Evolutionary conservation across 2,797 vertebrate species (phyloP), one percentile per base, ranked within the genome.

Genomic region (Rhinichthys osculus): DNA sequence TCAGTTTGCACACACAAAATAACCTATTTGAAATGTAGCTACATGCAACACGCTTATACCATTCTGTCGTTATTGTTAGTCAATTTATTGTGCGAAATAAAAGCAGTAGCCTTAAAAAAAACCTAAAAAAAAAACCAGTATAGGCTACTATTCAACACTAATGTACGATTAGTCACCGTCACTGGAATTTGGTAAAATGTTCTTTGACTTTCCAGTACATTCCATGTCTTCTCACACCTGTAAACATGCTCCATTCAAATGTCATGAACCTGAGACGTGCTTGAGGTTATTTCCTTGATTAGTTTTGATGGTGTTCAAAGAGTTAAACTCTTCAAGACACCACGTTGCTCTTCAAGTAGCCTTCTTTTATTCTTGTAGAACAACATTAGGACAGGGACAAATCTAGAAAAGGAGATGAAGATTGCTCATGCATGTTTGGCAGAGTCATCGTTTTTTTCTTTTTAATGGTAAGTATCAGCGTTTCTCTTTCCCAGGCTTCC

Each of bases 131-230:
- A 30, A 4, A 4, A 35, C 35, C 4, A 35, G 35, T 30, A 30
- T 30, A 30, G 30, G 30, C 30, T 30, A 30, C 30, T 35, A 35
- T 35, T 35, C 35, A 35, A 35, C 35, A 35, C 35, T 35, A 35
- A 35, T 35, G 35, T 35, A 35, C 13, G 23, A 27, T 40, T 19
- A 5, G 54, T 70, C 67, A 73, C 21, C 38, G 54, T 70, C 67
- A 47, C 21, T 21, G 70, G 40, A 27, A 21, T 23, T 42, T 11
- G 5, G 38, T 27, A n/a, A 54, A 57, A 17, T 11, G 23, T 59
- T 35, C 23, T n/a, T 27, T 82, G 21, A 42, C 16, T 50, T 83
- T 83, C 71, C 42, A 66, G 57, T 35, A 66, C 13, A 27, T 76
- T 76, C 57, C 40, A 0, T 64, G 40, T 76, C 42, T 66, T 7